Evolutionary conservation across 2,113 vertebrate genomes (phyloP).

Genomic region (Chlamydotis undulata): DNA sequence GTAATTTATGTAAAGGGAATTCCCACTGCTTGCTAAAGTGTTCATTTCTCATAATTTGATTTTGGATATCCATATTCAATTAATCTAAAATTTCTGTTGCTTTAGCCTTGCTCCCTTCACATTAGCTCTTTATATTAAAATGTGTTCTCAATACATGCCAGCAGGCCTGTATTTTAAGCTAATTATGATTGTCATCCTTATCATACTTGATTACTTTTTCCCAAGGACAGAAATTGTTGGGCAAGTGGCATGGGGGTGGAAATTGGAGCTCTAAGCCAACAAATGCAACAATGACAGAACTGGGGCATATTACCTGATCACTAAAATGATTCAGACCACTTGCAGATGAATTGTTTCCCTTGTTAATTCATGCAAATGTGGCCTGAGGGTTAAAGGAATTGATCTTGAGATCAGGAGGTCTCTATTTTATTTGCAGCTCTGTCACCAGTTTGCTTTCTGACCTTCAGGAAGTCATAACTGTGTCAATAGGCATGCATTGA

Average conservation of each 20-base stretch:
- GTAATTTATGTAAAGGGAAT: constrained; percentile 49
- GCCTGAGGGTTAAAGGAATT: constrained; percentile 27
- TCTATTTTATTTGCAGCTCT: background rate
- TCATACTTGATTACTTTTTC: constrained; percentile 38
- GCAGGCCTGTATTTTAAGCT: constrained; percentile 13
- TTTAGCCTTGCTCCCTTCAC: background rate
- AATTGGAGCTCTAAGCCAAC: constrained; percentile 24
- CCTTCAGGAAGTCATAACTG: background rate
- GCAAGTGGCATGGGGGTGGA: constrained; percentile 17
- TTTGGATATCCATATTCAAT: constrained; percentile 26
- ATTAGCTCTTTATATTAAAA: background rate
- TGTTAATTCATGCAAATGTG: background rate
- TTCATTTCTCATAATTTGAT: constrained; percentile 23
- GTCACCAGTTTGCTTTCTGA: background rate
- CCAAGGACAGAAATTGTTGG: constrained; percentile 44
- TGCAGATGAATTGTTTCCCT: constrained; percentile 48
- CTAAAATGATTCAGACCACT: constrained; percentile 31
- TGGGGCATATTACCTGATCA: constrained; percentile 13
- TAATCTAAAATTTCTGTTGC: constrained; percentile 4
- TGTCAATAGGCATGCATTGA: background rate
- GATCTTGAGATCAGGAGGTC: constrained; percentile 2
- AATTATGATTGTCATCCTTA: constrained; percentile 50
- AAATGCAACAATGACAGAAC: constrained; percentile 19
- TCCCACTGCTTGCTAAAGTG: constrained; percentile 15
- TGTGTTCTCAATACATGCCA: background rate